These are phyloP conservation scores for Pardalotus punctatus DNA, from an alignment of 2,113 vertebrate genomes.

Conservation along the genomic window DNA sequence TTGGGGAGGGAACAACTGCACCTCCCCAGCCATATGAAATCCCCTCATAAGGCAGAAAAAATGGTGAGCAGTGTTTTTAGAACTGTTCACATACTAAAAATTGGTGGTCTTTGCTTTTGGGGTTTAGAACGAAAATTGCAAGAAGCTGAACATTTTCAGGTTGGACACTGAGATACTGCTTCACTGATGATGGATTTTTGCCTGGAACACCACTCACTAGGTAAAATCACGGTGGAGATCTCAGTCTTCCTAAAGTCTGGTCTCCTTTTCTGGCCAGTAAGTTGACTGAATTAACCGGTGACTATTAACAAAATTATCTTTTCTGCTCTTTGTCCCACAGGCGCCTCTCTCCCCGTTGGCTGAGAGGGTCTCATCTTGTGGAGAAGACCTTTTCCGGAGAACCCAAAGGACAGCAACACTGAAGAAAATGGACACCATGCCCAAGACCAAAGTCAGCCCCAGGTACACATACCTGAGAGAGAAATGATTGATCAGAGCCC, in stretches of 20 bases:
- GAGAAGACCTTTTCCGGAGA: conserved; percentile 75
- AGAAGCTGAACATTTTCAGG: neutral
- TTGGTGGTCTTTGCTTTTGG: neutral
- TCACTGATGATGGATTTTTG: neutral
- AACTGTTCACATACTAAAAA: neutral
- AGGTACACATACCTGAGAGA: conserved; percentile 84
- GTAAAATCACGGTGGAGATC: neutral
- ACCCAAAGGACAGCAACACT: conserved; percentile 79
- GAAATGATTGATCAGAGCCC: conserved; percentile 35
- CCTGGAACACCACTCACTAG: neutral
- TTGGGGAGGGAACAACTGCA: rapidly evolving
- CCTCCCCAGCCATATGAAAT: neutral
- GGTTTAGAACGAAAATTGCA: neutral
- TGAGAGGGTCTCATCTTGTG: conserved; percentile 58
- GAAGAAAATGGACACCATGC: conserved; percentile 82
- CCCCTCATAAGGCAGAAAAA: neutral
- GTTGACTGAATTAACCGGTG: conserved; percentile 68
- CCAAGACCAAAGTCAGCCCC: conserved; percentile 85
- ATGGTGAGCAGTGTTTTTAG: neutral
- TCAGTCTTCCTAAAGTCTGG: conserved; percentile 74
- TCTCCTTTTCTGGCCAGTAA: conserved; percentile 83
- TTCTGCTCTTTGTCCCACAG: conserved; percentile 74
- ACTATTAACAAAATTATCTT: conserved; percentile 62
- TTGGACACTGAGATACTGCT: neutral
- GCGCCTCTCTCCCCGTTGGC: conserved; percentile 65